Base-by-base conservation (phyloP, 2,113 vertebrate genomes). In the Gymnocephalus cernua region DNA sequence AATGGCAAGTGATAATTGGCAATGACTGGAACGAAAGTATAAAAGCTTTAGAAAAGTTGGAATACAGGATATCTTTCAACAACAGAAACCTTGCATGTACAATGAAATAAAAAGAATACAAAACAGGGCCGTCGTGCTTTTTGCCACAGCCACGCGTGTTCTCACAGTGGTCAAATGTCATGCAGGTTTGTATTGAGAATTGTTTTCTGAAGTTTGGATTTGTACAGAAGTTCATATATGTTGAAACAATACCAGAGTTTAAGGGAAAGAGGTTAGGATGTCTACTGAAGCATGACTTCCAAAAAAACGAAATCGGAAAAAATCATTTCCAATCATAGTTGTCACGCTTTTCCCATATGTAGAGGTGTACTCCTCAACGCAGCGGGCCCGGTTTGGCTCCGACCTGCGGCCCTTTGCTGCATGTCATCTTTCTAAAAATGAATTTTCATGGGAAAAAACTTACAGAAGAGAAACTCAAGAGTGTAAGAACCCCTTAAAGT, bases 151-250 rank as follows among this genome's bases (percentile, higher is more conserved):
- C 69, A 29, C 58, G 63, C 61, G 9, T 85, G 35, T 74, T 78
- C 23, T 91, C 90, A 90, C 88, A 92, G 90, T 92, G 88, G 77
- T 90, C 59, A 32, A 35, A 75, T 21, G 79, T 86, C 83, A 48
- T 74, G 70, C 25, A 68, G 83, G 50, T 66, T 50, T 61, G 47
- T 47, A 21, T 14, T 16, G 7, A 56, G 25, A 77, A 48, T 63
- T 73, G 2, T 18, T 12, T 19, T 50, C 1, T 25, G 32, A 27
- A 5, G 1, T 7, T 25, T 9, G 9, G 68, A 72, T 71, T 80
- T 79, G 45, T 56, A 74, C 56, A 73, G 27, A 19, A 21, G 27
- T 72, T 74, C 50, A 78, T 54, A 84, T 18, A 10, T 44, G 16
- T 51, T 6, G 3, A 64, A 74, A 77, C 5, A 5, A 32, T 48